Evolutionary conservation across 2,888 invertebrate genomes (phyloP).

Genomic region (Eupithecia vulgata): DNA sequence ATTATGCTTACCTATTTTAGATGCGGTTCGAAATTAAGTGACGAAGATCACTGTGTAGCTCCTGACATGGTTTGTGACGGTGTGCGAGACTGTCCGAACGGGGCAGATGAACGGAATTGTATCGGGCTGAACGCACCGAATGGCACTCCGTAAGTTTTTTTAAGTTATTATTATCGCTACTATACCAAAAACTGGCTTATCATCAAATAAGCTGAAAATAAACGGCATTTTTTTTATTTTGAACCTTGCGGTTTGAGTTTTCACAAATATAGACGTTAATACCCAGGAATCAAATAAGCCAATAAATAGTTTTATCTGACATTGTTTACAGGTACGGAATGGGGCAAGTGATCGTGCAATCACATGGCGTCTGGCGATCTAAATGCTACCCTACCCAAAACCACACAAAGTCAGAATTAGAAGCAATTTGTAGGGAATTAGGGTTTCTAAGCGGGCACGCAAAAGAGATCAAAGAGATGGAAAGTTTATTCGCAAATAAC

Average conservation of each 20-base stretch:
- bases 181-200: neutral
- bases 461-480: conserved; percentile 62
- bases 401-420: conserved; percentile 81
- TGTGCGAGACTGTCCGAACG: conserved; percentile 88
- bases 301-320: neutral
- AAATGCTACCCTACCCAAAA: conserved; percentile 85
- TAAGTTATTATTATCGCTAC: neutral
- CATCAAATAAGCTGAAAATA: neutral
- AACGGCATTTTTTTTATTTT: neutral
- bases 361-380: conserved; percentile 88
- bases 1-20: conserved; percentile 47
- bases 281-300: neutral
- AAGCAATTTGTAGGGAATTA: conserved; percentile 85
- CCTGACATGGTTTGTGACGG: conserved; percentile 91
- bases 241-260: too few relatives aligned
- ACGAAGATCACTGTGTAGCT: conserved; percentile 85
- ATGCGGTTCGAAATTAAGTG: conserved; percentile 58
- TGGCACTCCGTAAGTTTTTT: conserved; percentile 66
- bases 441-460: conserved; percentile 85
- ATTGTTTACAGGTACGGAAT: conserved; percentile 74
- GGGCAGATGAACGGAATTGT: conserved; percentile 89
- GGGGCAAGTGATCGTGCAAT: conserved; percentile 87
- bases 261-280: too few relatives aligned
- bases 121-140: conserved; percentile 69
- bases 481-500: conserved; percentile 53